A percentile compares a stretch with the other conserved stretches of the same genome.
Evolutionary conservation across 2,888 invertebrate species (phyloP).

Genomic region (Exephanes ischioxanthus): DNA sequence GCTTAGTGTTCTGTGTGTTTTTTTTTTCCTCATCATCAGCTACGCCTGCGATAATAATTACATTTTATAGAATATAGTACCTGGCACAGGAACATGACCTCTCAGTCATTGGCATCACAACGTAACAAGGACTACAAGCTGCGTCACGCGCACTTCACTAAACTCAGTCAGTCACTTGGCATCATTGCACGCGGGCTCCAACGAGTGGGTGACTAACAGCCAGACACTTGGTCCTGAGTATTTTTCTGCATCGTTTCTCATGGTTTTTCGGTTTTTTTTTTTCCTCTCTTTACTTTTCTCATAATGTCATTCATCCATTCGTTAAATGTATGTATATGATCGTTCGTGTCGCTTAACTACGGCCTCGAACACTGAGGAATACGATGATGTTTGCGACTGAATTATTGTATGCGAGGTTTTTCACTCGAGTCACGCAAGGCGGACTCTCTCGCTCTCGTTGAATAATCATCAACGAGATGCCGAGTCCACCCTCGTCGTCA

Average conservation of each 20-base stretch:
- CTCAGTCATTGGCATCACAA: slow-evolving; percentile 85
- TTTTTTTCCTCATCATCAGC: slow-evolving; percentile 39
- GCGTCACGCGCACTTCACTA: slow-evolving; percentile 78
- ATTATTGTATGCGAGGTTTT: slow-evolving; percentile 36
- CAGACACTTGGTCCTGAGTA: slow-evolving; percentile 85
- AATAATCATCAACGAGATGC: background rate
- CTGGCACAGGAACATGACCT: slow-evolving; percentile 85
- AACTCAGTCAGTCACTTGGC: slow-evolving; percentile 70
- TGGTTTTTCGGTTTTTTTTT: slow-evolving; percentile 69
- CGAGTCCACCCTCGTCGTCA: background rate
- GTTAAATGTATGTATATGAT: slow-evolving; percentile 59
- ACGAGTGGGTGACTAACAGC: slow-evolving; percentile 82
- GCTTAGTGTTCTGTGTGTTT: slow-evolving; percentile 71
- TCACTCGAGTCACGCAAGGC: background rate
- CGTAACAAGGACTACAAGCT: slow-evolving; percentile 84
- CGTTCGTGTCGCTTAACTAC: slow-evolving; percentile 66
- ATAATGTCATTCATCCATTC: slow-evolving; percentile 48
- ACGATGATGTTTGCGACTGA: slow-evolving; percentile 64
- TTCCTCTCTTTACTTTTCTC: slow-evolving; percentile 61
- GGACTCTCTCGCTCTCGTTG: background rate
- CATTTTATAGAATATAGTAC: slow-evolving; percentile 78
- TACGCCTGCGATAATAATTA: slow-evolving; percentile 60
- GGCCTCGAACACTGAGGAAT: slow-evolving; percentile 70
- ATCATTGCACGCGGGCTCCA: slow-evolving; percentile 70
- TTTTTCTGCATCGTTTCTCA: slow-evolving; percentile 80